Evolutionary conservation across 1,140 invertebrate genomes (phyloP).

Genomic region (Oncopodura yosiiana): DNA sequence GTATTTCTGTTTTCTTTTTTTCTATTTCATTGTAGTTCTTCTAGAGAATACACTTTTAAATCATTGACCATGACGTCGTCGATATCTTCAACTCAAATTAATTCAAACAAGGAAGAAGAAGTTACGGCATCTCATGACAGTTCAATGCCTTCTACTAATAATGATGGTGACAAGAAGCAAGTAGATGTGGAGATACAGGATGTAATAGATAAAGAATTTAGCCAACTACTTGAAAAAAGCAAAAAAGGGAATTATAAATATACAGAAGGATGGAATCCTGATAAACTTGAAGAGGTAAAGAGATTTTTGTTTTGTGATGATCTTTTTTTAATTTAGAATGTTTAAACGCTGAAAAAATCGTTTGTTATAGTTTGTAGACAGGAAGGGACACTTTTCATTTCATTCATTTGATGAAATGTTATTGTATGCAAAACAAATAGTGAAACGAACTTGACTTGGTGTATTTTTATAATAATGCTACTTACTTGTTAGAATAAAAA

Average conservation of each 20-base stretch:
- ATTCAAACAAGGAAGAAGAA: no score
- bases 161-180: no score
- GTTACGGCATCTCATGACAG: no score
- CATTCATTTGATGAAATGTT: neutral
- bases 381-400: neutral
- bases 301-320: neutral
- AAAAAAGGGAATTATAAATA: slow-evolving; percentile 8
- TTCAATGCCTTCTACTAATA: no score
- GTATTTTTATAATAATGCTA: neutral
- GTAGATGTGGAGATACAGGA: no score
- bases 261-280: slow-evolving; percentile 23
- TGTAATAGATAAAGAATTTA: no score
- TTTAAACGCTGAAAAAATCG: neutral
- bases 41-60: no score
- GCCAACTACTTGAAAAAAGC: neutral
- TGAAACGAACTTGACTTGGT: no score
- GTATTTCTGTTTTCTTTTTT: no score
- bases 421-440: neutral
- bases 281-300: slow-evolving; percentile 18
- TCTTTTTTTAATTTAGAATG: neutral
- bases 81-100: no score
- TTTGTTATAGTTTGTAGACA: neutral
- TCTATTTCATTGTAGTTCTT: no score
- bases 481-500: neutral
- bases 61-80: no score